phyloP scores from a whole-genome alignment of 2,113 vertebrate species.

The Ciconia boyciana region DNA sequence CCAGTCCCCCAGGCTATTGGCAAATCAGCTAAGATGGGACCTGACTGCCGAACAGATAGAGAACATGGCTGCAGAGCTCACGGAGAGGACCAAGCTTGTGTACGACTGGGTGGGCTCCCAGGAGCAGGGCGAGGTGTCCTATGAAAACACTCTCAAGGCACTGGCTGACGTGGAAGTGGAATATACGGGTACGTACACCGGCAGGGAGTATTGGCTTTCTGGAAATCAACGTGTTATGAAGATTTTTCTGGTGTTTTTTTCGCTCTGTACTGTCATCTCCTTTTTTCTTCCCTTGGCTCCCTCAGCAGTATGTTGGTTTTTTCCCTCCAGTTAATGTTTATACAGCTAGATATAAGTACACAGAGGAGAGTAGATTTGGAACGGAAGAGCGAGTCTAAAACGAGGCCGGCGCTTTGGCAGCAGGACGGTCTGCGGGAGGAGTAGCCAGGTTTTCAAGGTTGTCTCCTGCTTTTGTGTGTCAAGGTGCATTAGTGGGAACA shows the following conservation, averaged over 20 bases:
- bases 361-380: not conserved
- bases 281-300: not conserved
- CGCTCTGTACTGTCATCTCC: not conserved
- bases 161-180: constrained; percentile 91
- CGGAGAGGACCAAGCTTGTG: constrained; percentile 82
- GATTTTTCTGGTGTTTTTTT: not conserved
- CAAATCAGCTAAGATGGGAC: constrained; percentile 86
- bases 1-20: constrained; percentile 4
- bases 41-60: constrained; percentile 82
- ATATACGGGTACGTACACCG: constrained; percentile 80
- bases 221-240: rapidly evolving
- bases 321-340: not conserved
- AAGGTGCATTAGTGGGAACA: not conserved
- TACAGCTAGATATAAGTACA: not conserved
- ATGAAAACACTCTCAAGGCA: constrained; percentile 86
- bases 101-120: constrained; percentile 88
- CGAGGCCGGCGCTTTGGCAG: not conserved
- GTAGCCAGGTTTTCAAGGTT: not conserved
- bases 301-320: not conserved
- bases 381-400: not conserved
- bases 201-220: rapidly evolving
- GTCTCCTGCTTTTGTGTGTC: not conserved
- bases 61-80: constrained; percentile 76
- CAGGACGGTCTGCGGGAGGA: not conserved
- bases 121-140: constrained; percentile 74